These are phyloP conservation scores for Conus betulinus DNA, from an alignment of 1,140 invertebrate genomes.

Conservation along the genomic window DNA sequence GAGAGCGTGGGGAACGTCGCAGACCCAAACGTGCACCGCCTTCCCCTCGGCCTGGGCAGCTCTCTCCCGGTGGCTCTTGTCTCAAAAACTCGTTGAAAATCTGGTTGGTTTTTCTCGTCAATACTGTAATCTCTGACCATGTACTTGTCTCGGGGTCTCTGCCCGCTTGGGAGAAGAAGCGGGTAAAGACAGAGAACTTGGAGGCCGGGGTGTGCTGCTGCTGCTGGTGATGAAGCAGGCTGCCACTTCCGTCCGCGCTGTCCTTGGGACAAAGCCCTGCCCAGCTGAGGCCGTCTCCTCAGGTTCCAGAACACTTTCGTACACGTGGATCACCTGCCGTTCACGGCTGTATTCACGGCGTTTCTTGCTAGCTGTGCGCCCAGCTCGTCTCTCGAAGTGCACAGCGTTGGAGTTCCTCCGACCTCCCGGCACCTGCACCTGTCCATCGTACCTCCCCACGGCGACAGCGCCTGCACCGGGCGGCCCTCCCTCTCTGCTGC, in stretches of 20 bases:
- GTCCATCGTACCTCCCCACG: slow-evolving; percentile 19
- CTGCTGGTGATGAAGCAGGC: neutral
- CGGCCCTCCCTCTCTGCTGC: slow-evolving; percentile 31
- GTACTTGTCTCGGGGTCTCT: slow-evolving; percentile 51
- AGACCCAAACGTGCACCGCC: slow-evolving; percentile 37
- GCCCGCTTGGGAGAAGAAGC: slow-evolving; percentile 66
- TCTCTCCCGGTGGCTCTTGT: slow-evolving; percentile 69
- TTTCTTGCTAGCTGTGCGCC: slow-evolving; percentile 74
- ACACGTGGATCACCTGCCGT: slow-evolving; percentile 66
- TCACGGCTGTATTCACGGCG: slow-evolving; percentile 73
- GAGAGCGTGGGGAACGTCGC: slow-evolving; percentile 55
- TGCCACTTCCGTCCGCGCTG: slow-evolving; percentile 67
- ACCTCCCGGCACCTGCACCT: neutral
- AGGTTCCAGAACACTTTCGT: slow-evolving; percentile 71
- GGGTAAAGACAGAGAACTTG: slow-evolving; percentile 73
- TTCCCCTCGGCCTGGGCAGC: neutral
- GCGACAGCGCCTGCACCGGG: neutral
- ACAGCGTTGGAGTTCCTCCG: slow-evolving; percentile 17
- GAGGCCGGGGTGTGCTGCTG: slow-evolving; percentile 45
- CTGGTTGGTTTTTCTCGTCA: slow-evolving; percentile 78
- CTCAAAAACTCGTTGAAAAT: slow-evolving; percentile 79
- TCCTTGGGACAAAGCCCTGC: slow-evolving; percentile 68
- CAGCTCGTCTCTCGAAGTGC: slow-evolving; percentile 67
- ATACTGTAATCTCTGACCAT: slow-evolving; percentile 78
- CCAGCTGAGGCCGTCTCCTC: slow-evolving; percentile 60